These are phyloP conservation scores for Cyanoliseus patagonus DNA, from an alignment of 2,113 vertebrate genomes.

Conservation along the genomic window DNA sequence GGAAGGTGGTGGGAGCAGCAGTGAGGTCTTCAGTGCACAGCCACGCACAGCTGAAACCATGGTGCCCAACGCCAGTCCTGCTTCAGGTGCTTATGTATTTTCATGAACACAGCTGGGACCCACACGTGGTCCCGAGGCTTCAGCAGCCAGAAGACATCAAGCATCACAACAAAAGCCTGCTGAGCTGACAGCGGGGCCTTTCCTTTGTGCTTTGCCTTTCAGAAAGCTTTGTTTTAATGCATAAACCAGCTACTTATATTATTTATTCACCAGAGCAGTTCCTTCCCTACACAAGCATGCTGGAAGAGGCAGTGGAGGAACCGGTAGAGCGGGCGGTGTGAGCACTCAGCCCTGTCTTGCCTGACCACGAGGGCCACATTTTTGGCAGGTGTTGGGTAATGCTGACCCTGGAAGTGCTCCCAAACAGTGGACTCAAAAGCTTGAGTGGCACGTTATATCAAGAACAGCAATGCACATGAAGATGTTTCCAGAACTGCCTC, in stretches of 20 bases:
- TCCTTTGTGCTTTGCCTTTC: neutral
- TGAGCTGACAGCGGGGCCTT: neutral
- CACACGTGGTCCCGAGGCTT: neutral
- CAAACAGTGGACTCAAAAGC: neutral
- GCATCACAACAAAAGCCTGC: neutral
- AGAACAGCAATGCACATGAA: neutral
- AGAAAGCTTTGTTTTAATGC: neutral
- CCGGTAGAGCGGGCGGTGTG: neutral
- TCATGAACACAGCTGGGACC: neutral
- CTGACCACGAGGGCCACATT: neutral
- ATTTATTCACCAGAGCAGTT: neutral
- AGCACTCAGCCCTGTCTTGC: neutral
- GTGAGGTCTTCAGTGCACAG: neutral
- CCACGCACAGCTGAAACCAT: neutral
- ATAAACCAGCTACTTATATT: neutral
- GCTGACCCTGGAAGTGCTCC: neutral
- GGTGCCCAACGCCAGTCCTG: neutral
- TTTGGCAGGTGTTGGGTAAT: neutral
- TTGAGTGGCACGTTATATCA: neutral
- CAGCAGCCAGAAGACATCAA: neutral
- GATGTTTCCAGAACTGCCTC: neutral
- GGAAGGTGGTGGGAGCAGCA: neutral
- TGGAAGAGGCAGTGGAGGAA: neutral
- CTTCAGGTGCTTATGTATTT: neutral
- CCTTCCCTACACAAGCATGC: neutral